Evolutionary conservation across 2,113 vertebrate genomes (phyloP).

Genomic region (Hyperoodon ampullatus): DNA sequence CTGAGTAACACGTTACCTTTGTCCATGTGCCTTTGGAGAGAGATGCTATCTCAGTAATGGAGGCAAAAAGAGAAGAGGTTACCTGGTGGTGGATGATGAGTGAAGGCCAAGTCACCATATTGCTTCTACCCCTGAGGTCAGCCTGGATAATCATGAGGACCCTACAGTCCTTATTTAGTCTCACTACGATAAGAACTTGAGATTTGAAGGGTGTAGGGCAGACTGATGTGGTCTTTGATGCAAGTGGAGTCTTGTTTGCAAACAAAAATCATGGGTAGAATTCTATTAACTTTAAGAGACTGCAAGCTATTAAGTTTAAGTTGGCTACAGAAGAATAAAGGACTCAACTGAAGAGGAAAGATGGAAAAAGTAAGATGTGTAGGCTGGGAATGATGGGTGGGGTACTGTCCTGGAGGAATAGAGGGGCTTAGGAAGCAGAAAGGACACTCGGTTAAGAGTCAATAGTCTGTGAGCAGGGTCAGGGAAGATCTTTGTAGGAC

Average conservation of each 20-base stretch:
- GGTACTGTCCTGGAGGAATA: neutral
- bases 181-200: neutral
- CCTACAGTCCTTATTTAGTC: neutral
- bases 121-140: neutral
- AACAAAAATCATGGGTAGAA: conserved; percentile 43
- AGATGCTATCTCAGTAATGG: neutral
- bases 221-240: neutral
- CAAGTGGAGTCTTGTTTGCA: neutral
- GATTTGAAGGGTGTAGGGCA: neutral
- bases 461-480: neutral
- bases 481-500: neutral
- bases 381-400: neutral
- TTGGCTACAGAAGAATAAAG: neutral
- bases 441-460: neutral
- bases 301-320: neutral
- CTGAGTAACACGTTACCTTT: neutral
- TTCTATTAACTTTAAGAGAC: conserved; percentile 22
- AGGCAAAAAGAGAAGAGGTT: neutral
- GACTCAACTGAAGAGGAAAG: neutral
- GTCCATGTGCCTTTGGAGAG: neutral
- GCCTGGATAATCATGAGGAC: neutral
- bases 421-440: neutral
- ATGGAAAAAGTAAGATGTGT: neutral
- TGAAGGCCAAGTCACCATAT: neutral
- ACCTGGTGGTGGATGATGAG: neutral